Conservation (phyloP, 2,888 invertebrate genomes). For the Drosophila sordidula region DNA sequence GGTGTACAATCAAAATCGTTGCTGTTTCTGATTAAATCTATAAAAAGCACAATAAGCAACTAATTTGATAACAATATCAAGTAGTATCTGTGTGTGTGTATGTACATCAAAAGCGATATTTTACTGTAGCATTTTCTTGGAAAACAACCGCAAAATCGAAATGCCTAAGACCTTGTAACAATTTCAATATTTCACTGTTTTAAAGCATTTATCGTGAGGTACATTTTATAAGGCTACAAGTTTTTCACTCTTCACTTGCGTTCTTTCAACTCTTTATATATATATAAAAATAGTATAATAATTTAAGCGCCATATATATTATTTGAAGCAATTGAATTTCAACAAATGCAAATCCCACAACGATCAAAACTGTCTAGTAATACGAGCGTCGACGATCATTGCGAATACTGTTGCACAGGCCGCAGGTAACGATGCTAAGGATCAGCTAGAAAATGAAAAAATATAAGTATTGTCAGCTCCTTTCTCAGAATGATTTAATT, state of each 20-base stretch:
- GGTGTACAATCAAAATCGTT: conserved; percentile 6
- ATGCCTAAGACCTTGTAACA: conserved; percentile 10
- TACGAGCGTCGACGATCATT: conserved; percentile 91
- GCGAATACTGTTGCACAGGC: conserved; percentile 93
- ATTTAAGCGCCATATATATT: conserved; percentile 22
- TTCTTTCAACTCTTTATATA: conserved; percentile 1
- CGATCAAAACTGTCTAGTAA: conserved; percentile 85
- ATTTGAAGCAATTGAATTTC: conserved; percentile 34
- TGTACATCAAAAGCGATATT: conserved; percentile 26
- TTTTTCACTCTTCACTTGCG: neutral
- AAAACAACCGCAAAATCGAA: conserved; percentile 2
- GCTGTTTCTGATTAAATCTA: conserved; percentile 11
- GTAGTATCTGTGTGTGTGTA: conserved; percentile 7
- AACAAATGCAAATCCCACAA: conserved; percentile 43
- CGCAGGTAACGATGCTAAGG: conserved; percentile 92
- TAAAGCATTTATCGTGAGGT: conserved; percentile 12
- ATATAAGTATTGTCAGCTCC: neutral
- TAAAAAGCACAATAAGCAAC: conserved; percentile 17
- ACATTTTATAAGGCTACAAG: conserved; percentile 3
- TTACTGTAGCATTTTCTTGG: conserved; percentile 3
- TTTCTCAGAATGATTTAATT: neutral
- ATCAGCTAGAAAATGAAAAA: conserved; percentile 80
- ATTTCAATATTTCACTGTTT: neutral
- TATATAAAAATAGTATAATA: conserved; percentile 31
- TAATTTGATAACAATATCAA: conserved; percentile 14